phyloP scores from a whole-genome alignment of 2,797 vertebrate genomes.

The Rallus crepitans region DNA sequence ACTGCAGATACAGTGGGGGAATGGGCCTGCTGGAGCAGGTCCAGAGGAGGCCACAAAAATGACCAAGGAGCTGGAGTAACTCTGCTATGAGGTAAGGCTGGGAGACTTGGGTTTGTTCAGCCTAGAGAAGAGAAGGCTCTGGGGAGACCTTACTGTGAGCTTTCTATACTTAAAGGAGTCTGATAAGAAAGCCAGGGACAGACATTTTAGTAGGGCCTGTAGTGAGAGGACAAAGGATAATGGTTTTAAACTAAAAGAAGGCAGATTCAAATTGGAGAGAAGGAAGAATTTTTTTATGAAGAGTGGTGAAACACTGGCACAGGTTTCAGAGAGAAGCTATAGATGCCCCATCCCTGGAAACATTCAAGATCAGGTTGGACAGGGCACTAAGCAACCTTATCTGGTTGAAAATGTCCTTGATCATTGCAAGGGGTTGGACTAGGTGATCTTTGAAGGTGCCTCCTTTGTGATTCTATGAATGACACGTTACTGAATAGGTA shows the following conservation, averaged over 20 bases:
- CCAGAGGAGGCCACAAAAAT: not conserved
- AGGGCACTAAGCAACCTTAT: not conserved
- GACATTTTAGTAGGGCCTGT: not conserved
- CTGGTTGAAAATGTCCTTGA: not conserved
- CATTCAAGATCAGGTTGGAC: not conserved
- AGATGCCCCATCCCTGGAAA: not conserved
- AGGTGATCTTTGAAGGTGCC: not conserved
- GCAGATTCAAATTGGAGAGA: not conserved
- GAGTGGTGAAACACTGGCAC: not conserved
- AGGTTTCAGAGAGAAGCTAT: not conserved
- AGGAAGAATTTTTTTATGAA: fast-evolving
- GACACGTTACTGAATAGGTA: not conserved
- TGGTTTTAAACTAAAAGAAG: not conserved
- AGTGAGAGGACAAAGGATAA: not conserved
- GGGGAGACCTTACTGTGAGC: not conserved
- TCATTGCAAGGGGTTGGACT: not conserved
- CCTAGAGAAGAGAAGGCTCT: not conserved
- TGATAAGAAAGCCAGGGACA: not conserved
- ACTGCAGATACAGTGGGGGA: not conserved
- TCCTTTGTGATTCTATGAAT: not conserved
- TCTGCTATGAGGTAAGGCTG: not conserved
- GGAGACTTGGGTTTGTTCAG: not conserved
- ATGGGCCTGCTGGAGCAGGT: not conserved
- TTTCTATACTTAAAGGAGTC: not conserved
- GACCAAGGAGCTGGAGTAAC: not conserved